These are phyloP conservation scores for Bolinopsis microptera DNA, from an alignment of 37 sponge, comb jelly and placozoan species.

Conservation along the genomic window DNA sequence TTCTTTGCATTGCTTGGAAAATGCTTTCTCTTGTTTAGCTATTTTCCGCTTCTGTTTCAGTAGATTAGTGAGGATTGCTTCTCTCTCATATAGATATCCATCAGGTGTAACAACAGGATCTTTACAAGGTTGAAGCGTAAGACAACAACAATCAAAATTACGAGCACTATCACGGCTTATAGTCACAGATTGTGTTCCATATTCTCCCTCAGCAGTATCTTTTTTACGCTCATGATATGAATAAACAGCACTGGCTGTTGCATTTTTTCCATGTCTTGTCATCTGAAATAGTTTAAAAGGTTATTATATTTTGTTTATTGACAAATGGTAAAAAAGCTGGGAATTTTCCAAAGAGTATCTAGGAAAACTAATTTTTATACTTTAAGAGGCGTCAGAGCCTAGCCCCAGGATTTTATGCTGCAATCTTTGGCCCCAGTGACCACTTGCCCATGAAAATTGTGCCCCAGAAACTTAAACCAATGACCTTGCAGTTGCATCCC, in stretches of 20 bases:
- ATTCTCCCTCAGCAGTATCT: constrained; percentile 77
- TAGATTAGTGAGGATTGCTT: constrained; percentile 85
- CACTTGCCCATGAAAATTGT: no score
- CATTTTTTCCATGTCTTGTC: constrained; percentile 89
- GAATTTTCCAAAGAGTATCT: no score
- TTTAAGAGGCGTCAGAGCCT: no score
- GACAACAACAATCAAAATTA: constrained; percentile 88
- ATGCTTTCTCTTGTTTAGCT: constrained; percentile 77
- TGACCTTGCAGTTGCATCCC: no score
- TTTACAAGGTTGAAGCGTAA: constrained; percentile 89
- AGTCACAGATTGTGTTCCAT: constrained; percentile 73
- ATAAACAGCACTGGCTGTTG: constrained; percentile 90
- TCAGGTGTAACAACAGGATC: constrained; percentile 92
- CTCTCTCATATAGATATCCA: constrained; percentile 91
- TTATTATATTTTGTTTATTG: no score
- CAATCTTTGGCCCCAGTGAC: no score
- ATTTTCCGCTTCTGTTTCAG: constrained; percentile 93
- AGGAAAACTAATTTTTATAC: no score
- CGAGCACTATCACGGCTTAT: constrained; percentile 70
- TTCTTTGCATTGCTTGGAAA: constrained; percentile 77
- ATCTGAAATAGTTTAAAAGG: no score
- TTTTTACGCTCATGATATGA: constrained; percentile 91
- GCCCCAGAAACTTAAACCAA: no score
- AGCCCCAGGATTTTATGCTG: no score
- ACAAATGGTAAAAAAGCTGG: no score